A percentile compares a stretch with the other conserved stretches of the same genome.
Conservation (phyloP, 2,888 invertebrate species). For the Scotopteryx bipunctaria region DNA sequence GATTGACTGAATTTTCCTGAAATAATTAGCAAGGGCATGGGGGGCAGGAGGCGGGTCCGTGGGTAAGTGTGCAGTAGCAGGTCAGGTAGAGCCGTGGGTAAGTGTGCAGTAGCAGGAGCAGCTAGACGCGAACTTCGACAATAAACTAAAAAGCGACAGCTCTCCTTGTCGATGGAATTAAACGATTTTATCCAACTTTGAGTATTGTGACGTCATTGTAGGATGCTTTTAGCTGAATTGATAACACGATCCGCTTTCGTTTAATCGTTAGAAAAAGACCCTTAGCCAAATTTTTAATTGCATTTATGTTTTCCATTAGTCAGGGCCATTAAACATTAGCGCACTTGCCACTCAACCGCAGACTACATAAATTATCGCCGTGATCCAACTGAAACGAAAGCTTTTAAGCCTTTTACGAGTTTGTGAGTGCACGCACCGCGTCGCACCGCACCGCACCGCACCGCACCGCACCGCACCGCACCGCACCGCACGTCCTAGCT, state of each 20-base stretch:
- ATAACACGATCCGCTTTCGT: too few relatives aligned
- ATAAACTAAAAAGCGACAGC: constrained; percentile 12
- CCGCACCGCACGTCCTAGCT: too few relatives aligned
- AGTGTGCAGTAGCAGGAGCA: neutral
- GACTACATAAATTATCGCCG: constrained; percentile 1
- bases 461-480: too few relatives aligned
- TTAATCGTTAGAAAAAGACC: neutral
- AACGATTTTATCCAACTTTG: neutral
- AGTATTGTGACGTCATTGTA: neutral
- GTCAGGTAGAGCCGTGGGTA: neutral
- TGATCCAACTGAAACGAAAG: constrained; percentile 11
- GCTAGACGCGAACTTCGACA: neutral
- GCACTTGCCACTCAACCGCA: constrained; percentile 5
- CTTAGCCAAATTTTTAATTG: neutral
- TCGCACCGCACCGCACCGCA: too few relatives aligned
- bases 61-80: neutral
- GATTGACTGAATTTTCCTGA: too few relatives aligned
- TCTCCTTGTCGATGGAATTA: neutral
- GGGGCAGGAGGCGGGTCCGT: neutral
- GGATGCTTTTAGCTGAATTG: too few relatives aligned
- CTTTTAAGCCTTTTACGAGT: constrained; percentile 18
- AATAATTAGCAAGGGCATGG: too few relatives aligned
- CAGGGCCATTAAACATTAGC: neutral
- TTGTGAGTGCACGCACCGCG: constrained; percentile 9
- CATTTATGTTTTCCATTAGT: constrained; percentile 1